Conservation (phyloP, 1,140 invertebrate genomes). For the Drosophila prosaltans region DNA sequence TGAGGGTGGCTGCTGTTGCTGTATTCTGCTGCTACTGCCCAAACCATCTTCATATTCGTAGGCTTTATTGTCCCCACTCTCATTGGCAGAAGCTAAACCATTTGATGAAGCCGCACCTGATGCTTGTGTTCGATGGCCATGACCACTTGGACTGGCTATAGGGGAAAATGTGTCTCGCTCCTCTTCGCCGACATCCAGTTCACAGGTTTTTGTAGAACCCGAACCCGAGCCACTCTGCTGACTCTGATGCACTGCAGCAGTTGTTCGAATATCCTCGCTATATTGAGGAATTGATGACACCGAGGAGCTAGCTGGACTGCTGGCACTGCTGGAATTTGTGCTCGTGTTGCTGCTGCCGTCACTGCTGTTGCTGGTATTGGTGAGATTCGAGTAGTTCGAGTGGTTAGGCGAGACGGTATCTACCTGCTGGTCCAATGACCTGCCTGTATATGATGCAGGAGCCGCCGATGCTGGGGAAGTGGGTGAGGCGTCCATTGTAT, state of each 20-base stretch:
- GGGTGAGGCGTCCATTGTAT: conserved; percentile 60
- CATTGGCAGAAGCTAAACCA: conserved; percentile 28
- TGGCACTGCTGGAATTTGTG: conserved; percentile 30
- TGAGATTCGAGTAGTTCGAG: conserved; percentile 77
- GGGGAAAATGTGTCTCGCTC: conserved; percentile 79
- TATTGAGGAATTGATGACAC: conserved; percentile 75
- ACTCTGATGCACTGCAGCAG: conserved; percentile 33
- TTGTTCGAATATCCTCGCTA: conserved; percentile 70
- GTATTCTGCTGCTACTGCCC: conserved; percentile 13
- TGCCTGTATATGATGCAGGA: conserved; percentile 36
- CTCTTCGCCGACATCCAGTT: conserved; percentile 73
- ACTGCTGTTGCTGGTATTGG: conserved; percentile 53
- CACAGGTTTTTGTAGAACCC: conserved; percentile 66
- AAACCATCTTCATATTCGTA: not conserved
- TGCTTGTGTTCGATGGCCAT: conserved; percentile 50
- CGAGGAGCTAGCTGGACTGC: conserved; percentile 46
- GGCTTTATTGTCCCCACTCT: conserved; percentile 31
- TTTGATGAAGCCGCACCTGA: conserved; percentile 1
- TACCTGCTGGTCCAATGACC: conserved; percentile 75
- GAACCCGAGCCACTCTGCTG: conserved; percentile 50
- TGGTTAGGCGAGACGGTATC: conserved; percentile 60
- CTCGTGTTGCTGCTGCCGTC: conserved; percentile 43
- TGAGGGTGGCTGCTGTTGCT: conserved; percentile 78
- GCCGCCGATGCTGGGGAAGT: conserved; percentile 38
- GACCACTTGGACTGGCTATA: conserved; percentile 62